phyloP scores from a whole-genome alignment of 2,113 vertebrate species.

The Trematocara macrostoma region DNA sequence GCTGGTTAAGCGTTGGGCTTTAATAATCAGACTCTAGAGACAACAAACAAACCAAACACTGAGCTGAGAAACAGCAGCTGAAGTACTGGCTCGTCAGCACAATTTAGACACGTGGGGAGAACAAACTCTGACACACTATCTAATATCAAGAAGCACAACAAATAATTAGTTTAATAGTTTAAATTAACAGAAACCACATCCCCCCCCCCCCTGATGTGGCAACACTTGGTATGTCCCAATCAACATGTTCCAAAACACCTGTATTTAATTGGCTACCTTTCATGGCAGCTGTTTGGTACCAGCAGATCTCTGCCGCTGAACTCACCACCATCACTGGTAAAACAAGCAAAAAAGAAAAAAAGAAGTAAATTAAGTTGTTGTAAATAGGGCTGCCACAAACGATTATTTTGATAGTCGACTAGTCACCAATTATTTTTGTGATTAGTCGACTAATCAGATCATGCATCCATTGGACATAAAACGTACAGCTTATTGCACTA shows the following conservation, averaged over 20 bases:
- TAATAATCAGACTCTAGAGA: not conserved
- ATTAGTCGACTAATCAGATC: no score
- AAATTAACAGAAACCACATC: not conserved
- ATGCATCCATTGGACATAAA: no score
- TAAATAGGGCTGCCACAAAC: no score
- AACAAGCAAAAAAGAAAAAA: accelerated
- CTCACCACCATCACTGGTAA: not conserved
- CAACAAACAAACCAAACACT: not conserved
- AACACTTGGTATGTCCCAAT: not conserved
- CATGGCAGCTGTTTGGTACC: not conserved
- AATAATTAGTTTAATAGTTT: not conserved
- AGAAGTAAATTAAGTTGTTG: not conserved
- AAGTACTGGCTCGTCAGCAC: not conserved
- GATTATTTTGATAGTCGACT: no score
- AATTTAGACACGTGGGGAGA: not conserved
- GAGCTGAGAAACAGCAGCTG: not conserved
- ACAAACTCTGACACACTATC: not conserved
- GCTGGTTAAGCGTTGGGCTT: not conserved
- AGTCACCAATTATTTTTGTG: no score
- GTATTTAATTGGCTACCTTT: not conserved
- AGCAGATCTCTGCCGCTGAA: not conserved
- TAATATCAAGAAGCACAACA: not conserved
- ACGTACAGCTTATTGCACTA: no score
- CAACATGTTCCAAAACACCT: not conserved
- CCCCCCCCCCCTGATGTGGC: not conserved